Percentiles rank a stretch among this genome's conserved stretches.
These are phyloP conservation scores for Acanthisitta chloris DNA, from an alignment of 2,113 vertebrate species.

Conservation along the genomic window DNA sequence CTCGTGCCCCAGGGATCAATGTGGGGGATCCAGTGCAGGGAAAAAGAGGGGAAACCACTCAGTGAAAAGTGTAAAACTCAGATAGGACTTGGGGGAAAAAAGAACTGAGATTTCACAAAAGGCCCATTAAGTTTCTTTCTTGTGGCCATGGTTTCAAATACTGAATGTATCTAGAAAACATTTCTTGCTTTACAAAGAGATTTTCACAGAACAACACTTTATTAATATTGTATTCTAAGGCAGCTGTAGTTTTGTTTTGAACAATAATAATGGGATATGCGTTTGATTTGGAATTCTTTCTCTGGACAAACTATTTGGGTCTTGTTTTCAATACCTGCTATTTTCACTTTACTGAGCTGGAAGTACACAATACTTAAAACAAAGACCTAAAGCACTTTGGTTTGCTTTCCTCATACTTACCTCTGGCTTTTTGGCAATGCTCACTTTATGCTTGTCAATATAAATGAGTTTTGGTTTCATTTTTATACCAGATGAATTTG, in stretches of 20 bases:
- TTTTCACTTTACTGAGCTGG: background rate
- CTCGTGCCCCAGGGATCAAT: fast-evolving
- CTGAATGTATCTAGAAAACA: background rate
- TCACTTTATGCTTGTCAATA: background rate
- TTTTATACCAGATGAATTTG: background rate
- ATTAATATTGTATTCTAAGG: background rate
- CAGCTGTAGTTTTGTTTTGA: background rate
- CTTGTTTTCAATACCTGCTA: background rate
- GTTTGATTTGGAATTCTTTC: background rate
- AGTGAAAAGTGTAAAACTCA: background rate
- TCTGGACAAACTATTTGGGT: background rate
- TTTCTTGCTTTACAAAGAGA: background rate
- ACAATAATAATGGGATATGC: background rate
- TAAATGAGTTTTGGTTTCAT: conserved; percentile 1
- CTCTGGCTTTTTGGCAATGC: background rate
- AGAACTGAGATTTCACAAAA: background rate
- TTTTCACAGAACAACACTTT: background rate
- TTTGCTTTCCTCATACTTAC: background rate
- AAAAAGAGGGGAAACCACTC: background rate
- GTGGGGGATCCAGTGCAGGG: no score
- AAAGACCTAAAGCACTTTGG: background rate
- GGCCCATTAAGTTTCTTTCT: background rate
- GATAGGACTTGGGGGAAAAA: background rate
- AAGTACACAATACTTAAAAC: background rate
- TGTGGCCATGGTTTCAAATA: background rate